phyloP scores from a whole-genome alignment of 2,888 invertebrate species.

The Parthenolecanium corni region DNA sequence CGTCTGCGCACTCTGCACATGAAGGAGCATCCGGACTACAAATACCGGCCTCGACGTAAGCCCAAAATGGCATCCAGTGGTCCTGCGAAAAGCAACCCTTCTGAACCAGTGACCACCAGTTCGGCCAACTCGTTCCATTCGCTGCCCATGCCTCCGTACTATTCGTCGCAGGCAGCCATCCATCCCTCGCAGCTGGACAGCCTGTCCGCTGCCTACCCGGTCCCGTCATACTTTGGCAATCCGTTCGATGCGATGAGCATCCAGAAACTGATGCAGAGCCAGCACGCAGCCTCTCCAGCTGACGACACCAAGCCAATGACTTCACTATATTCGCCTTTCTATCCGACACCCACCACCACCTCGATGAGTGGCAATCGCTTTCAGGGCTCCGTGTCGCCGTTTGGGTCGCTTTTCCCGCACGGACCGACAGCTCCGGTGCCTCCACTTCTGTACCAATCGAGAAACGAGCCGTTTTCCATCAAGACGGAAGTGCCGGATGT shows the following conservation, averaged over 20 bases:
- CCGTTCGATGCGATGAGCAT: slow-evolving; percentile 56
- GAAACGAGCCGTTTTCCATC: not conserved
- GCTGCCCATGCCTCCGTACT: slow-evolving; percentile 1
- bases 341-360: slow-evolving; percentile 39
- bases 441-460: not conserved
- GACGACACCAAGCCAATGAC: slow-evolving; percentile 46
- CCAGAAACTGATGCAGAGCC: slow-evolving; percentile 46
- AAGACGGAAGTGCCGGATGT: slow-evolving; percentile 15
- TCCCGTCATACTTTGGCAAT: slow-evolving; percentile 63
- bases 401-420: slow-evolving; percentile 17
- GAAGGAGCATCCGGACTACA: slow-evolving; percentile 86
- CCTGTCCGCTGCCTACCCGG: slow-evolving; percentile 45
- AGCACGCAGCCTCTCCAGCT: slow-evolving; percentile 39
- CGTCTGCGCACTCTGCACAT: slow-evolving; percentile 73
- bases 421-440: slow-evolving; percentile 1
- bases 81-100: not conserved
- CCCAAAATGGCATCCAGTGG: slow-evolving; percentile 56
- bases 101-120: slow-evolving; percentile 24
- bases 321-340: slow-evolving; percentile 57
- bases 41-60: slow-evolving; percentile 75
- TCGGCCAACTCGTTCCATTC: slow-evolving; percentile 17
- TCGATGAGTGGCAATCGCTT: slow-evolving; percentile 34
- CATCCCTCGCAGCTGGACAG: slow-evolving; percentile 35
- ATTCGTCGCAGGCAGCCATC: slow-evolving; percentile 33
- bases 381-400: slow-evolving; percentile 6